A percentile compares a stretch with the other conserved stretches of the same genome.
Evolutionary conservation across 2,888 invertebrate genomes (phyloP).

Genomic region (Phlogophora meticulosa): DNA sequence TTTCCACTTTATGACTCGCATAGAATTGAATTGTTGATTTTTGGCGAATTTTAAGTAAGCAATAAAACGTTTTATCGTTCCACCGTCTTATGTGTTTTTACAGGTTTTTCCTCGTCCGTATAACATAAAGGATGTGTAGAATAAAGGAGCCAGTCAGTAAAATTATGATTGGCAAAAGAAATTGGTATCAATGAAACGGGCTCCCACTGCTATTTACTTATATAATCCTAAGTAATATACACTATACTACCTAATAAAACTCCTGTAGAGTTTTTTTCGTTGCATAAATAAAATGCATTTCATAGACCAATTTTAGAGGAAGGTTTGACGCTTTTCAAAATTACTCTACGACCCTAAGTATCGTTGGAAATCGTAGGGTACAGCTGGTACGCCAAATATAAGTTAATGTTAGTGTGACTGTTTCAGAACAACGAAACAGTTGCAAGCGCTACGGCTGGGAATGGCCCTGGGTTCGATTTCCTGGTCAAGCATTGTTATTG

Average conservation of each 20-base stretch:
- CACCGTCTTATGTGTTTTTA: conserved; percentile 51
- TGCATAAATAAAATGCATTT: too few species aligned
- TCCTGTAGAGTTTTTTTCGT: neutral
- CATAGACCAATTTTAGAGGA: too few species aligned
- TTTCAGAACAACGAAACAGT: too few species aligned
- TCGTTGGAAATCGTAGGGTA: too few species aligned
- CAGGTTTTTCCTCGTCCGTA: conserved; percentile 40
- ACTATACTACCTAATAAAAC: neutral
- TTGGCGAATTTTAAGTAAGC: conserved; percentile 83
- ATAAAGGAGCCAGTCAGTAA: conserved; percentile 6
- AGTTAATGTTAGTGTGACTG: too few species aligned
- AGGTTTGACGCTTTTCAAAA: too few species aligned
- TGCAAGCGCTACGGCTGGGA: too few species aligned
- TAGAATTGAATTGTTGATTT: conserved; percentile 86
- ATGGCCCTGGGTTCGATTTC: too few species aligned
- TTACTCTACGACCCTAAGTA: too few species aligned
- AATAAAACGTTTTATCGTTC: conserved; percentile 81
- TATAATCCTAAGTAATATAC: too few species aligned
- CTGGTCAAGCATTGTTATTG: too few species aligned
- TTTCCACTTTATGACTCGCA: conserved; percentile 82
- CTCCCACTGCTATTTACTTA: neutral
- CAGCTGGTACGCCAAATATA: too few species aligned
- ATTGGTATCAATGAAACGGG: neutral
- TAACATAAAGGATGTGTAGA: conserved; percentile 15
- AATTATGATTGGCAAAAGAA: conserved; percentile 6